Evolutionary conservation across 2,797 vertebrate genomes (phyloP), one percentile per base, ranked within the genome.

Genomic region (Anabacerthia variegaticeps): DNA sequence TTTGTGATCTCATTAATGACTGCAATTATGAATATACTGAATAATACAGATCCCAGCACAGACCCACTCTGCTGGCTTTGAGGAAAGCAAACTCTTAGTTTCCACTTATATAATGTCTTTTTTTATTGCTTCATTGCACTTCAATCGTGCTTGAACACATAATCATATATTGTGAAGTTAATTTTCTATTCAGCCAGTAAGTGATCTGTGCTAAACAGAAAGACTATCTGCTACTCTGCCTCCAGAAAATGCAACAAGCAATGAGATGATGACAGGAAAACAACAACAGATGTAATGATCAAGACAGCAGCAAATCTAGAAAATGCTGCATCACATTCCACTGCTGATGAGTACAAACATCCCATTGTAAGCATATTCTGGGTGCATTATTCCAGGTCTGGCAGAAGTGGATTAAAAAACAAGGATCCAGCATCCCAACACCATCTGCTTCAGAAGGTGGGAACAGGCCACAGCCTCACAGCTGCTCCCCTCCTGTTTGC

Each of bases 81-180:
- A 21, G 30, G 14, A 74, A 88, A 71, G 32, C 12, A 83, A 62
- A 82, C 5, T 74, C 24, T 82, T 1, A 52, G 8, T 51, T 85
- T 82, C 54, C 43, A 61, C 46, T 81, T 86, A 66, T 27, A 56
- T 49, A 77, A 84, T 65, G 18, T 16, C 34, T 17, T 54, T 62
- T 84, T 80, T 52, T 72, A 27, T 75, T 0, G 0, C 66, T 88
- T 95, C 30, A 22, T 17, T 89, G 48, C 24, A 48, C 52, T 59
- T 90, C 77, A 92, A 74, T 78, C 72, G 65, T 0, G 27, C 32
- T 30, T 91, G 43, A 39, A 80, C 26, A 52, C 14, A 67, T 83
- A 89, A 77, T 52, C 32, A 54, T n/a, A 58, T 63, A 27, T 63
- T 94, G 91, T 62, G 48, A 72, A 93, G 48, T 80, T 15, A 68